Evolutionary conservation across 2,888 invertebrate species (phyloP).

Genomic region (Strigamia transsilvanica): DNA sequence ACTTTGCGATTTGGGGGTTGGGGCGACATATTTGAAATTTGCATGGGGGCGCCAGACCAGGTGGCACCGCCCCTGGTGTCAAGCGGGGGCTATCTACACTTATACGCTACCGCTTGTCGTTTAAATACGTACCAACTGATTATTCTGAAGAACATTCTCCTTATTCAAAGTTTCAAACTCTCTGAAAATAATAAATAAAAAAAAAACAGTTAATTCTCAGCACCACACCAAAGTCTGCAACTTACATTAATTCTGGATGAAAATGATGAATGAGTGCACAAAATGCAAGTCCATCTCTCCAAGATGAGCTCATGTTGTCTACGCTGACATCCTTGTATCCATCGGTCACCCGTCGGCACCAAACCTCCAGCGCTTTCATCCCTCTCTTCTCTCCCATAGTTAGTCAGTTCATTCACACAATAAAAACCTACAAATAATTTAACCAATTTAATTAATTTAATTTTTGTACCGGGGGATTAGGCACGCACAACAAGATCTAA

Average conservation of each 20-base stretch:
- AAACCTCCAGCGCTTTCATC: slow-evolving; percentile 88
- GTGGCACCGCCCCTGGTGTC: too few species aligned
- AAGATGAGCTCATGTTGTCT: slow-evolving; percentile 94
- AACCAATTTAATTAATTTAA: not conserved
- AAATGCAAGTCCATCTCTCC: slow-evolving; percentile 94
- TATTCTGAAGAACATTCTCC: slow-evolving; percentile 87
- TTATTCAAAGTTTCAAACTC: slow-evolving; percentile 85
- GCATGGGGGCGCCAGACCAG: too few species aligned
- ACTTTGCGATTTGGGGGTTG: too few species aligned
- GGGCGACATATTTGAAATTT: too few species aligned
- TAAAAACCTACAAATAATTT: not conserved
- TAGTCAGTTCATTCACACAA: not conserved
- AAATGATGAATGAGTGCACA: slow-evolving; percentile 96
- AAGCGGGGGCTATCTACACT: too few species aligned
- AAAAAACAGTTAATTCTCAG: slow-evolving; percentile 21
- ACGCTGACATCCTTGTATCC: slow-evolving; percentile 90
- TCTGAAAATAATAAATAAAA: slow-evolving; percentile 70
- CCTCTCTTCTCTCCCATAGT: slow-evolving; percentile 80
- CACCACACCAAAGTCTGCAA: slow-evolving; percentile 59
- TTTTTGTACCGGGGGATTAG: too few species aligned
- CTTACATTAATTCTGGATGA: slow-evolving; percentile 95
- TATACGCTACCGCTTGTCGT: too few species aligned
- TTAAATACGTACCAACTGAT: slow-evolving; percentile 64
- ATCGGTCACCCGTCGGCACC: slow-evolving; percentile 89
- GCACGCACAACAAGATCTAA: too few species aligned